These are phyloP conservation scores for Tetranychus truncatus DNA, from an alignment of 2,888 invertebrate species.

Conservation along the genomic window DNA sequence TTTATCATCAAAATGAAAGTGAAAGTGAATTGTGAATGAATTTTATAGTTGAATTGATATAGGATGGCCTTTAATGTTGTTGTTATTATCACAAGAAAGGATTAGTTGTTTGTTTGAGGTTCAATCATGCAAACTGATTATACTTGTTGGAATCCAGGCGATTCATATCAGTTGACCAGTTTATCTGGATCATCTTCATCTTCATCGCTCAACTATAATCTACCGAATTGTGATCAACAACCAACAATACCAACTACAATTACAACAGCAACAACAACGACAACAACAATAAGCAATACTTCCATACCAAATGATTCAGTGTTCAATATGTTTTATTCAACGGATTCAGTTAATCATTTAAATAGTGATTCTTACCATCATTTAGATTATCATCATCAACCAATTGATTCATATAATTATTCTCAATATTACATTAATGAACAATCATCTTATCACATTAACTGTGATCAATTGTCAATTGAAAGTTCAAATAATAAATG, in stretches of 20 bases:
- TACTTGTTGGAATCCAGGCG: background rate
- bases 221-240: background rate
- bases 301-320: background rate
- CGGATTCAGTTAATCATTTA: background rate
- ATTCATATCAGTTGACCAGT: background rate
- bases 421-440: background rate
- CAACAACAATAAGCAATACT: background rate
- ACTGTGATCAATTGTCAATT: background rate
- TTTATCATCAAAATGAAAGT: background rate
- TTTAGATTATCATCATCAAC: background rate
- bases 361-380: background rate
- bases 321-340: no score
- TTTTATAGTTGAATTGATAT: background rate
- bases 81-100: no score
- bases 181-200: background rate
- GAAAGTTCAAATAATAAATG: slow-evolving; percentile 5
- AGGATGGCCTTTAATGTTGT: no score
- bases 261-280: background rate
- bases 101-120: no score
- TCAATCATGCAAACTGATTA: background rate
- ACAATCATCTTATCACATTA: background rate
- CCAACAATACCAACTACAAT: background rate
- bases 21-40: background rate
- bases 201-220: background rate
- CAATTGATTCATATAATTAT: background rate